Conservation (phyloP, 2,888 invertebrate genomes). For the Leucophenga maculata region DNA sequence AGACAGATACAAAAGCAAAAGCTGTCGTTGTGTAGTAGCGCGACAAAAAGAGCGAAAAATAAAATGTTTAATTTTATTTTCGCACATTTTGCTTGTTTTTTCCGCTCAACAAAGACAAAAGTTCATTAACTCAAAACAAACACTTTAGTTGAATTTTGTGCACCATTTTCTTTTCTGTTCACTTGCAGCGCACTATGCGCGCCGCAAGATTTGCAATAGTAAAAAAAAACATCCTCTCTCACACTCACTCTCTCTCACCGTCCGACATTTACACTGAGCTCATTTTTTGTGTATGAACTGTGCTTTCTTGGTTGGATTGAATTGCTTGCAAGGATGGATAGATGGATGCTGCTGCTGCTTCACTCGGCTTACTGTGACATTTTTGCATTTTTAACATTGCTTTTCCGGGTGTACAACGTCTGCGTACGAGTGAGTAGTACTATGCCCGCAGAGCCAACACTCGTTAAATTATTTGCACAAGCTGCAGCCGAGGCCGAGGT, state of each 20-base stretch:
- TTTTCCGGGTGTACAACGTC: too few species aligned
- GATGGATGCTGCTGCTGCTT: not conserved
- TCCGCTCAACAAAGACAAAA: slow-evolving; percentile 30
- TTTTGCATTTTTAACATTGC: slow-evolving; percentile 18
- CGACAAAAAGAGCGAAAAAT: too few species aligned
- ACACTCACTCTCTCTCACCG: too few species aligned
- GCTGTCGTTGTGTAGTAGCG: too few species aligned
- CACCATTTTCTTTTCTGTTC: slow-evolving; percentile 5
- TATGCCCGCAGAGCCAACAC: not conserved
- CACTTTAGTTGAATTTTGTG: slow-evolving; percentile 33
- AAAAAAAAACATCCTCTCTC: too few species aligned
- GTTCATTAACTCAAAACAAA: slow-evolving; percentile 43
- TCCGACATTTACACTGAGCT: not conserved
- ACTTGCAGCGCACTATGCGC: not conserved
- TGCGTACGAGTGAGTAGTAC: too few species aligned
- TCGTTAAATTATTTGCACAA: slow-evolving; percentile 27
- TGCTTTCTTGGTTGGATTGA: not conserved
- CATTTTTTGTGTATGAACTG: slow-evolving; percentile 11
- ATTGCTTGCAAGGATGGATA: not conserved
- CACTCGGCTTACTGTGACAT: slow-evolving; percentile 12
- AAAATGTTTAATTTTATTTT: slow-evolving; percentile 22
- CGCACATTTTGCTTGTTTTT: slow-evolving; percentile 1
- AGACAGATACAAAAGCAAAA: too few species aligned
- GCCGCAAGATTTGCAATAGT: not conserved
- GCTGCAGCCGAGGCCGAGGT: not conserved